These are phyloP conservation scores for Acropora yongei DNA, from an alignment of 64 coral and sea anemone species.

Conservation along the genomic window DNA sequence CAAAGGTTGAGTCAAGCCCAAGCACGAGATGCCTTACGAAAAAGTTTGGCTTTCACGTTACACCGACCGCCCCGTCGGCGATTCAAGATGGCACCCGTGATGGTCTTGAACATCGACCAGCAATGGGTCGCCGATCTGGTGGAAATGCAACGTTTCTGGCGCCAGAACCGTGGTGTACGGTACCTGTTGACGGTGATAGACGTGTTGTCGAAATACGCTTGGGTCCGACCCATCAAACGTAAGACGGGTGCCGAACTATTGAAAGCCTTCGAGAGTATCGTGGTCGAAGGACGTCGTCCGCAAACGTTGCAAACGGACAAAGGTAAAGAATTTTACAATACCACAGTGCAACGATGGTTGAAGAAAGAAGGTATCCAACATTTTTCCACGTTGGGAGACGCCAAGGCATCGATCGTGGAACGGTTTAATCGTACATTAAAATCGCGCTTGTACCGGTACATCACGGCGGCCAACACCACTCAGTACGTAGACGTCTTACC, in stretches of 20 bases:
- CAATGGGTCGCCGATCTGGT: too few species aligned
- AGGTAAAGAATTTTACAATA: too few species aligned
- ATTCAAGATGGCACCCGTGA: too few species aligned
- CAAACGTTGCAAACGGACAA: constrained; percentile 17
- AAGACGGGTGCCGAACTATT: not conserved
- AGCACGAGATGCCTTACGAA: too few species aligned
- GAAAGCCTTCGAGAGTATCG: constrained; percentile 1
- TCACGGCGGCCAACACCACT: not conserved
- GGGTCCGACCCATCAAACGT: too few species aligned
- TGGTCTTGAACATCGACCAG: too few species aligned
- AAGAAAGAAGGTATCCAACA: not conserved
- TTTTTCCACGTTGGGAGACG: not conserved
- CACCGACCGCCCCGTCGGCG: too few species aligned
- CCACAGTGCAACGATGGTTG: too few species aligned
- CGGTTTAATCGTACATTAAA: constrained; percentile 71
- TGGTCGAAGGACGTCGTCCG: not conserved
- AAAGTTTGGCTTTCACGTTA: too few species aligned
- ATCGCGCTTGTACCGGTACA: constrained; percentile 7
- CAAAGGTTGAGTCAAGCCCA: too few species aligned
- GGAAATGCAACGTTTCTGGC: not conserved
- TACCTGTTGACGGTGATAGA: constrained; percentile 62
- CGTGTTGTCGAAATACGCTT: too few species aligned
- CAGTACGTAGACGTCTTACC: not conserved
- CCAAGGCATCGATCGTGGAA: constrained; percentile 39
- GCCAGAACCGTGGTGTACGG: constrained; percentile 18